phyloP scores from a whole-genome alignment of 1,140 invertebrate species.

The Homalodisca vitripennis region DNA sequence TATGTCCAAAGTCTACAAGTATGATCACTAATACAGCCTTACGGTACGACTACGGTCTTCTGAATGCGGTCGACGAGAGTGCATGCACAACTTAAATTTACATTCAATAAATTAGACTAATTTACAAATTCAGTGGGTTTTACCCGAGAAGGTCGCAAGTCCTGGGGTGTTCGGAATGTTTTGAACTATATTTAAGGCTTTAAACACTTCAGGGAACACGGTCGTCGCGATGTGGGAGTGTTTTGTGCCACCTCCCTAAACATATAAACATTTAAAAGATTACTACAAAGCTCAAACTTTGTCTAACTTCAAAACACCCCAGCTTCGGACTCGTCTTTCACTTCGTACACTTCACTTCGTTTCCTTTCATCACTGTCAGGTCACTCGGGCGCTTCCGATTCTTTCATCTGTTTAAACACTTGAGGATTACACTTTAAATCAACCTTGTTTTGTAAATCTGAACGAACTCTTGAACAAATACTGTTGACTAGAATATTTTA shows the following conservation, averaged over 20 bases:
- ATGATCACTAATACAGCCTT: slow-evolving; percentile 25
- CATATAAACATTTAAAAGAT: slow-evolving; percentile 18
- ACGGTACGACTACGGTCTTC: slow-evolving; percentile 26
- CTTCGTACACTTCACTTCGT: neutral
- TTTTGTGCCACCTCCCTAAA: neutral
- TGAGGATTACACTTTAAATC: too few species aligned
- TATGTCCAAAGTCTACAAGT: slow-evolving; percentile 14
- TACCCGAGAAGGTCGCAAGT: neutral
- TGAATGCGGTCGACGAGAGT: slow-evolving; percentile 25
- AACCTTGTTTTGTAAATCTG: too few species aligned
- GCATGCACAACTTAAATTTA: slow-evolving; percentile 21
- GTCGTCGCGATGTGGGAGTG: neutral
- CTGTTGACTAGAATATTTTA: slow-evolving; percentile 21
- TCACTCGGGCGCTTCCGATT: too few species aligned
- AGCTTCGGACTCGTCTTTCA: slow-evolving; percentile 27
- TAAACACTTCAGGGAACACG: neutral
- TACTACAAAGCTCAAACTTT: slow-evolving; percentile 9
- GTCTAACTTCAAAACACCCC: slow-evolving; percentile 6
- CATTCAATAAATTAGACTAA: slow-evolving; percentile 21
- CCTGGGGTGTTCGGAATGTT: neutral
- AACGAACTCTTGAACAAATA: too few species aligned
- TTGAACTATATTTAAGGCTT: slow-evolving; percentile 8
- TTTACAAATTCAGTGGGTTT: neutral
- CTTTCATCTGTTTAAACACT: too few species aligned
- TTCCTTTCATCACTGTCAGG: neutral